These are phyloP conservation scores for Folsomia candida DNA, from an alignment of 2,888 invertebrate species.

Conservation along the genomic window DNA sequence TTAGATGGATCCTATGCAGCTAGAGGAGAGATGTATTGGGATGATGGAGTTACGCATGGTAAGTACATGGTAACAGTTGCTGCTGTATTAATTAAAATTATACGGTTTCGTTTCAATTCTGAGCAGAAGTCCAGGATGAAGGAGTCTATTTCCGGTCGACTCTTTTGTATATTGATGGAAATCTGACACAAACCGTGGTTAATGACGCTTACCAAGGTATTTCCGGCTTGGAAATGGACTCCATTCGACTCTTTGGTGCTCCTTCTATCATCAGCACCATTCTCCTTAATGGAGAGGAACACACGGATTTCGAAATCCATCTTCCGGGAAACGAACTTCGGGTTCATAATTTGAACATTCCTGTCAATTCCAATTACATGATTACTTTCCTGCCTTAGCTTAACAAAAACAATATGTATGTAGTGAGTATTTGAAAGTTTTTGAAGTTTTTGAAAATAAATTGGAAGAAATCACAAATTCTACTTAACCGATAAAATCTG, in stretches of 20 bases:
- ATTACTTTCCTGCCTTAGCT: too few species aligned
- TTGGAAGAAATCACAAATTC: too few species aligned
- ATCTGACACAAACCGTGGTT: slow-evolving; percentile 8
- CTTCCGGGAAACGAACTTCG: slow-evolving; percentile 39
- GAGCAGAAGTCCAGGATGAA: not conserved
- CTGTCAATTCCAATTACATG: slow-evolving; percentile 6
- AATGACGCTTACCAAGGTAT: slow-evolving; percentile 40
- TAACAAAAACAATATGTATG: too few species aligned
- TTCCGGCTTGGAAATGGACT: slow-evolving; percentile 20
- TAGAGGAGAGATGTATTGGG: slow-evolving; percentile 71
- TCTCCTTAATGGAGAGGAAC: slow-evolving; percentile 32
- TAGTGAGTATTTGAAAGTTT: too few species aligned
- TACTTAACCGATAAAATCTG: too few species aligned
- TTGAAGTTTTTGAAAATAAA: too few species aligned
- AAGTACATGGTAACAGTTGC: too few species aligned
- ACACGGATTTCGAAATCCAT: slow-evolving; percentile 25
- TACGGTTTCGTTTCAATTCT: too few species aligned
- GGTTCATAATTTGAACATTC: slow-evolving; percentile 23
- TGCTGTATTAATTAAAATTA: too few species aligned
- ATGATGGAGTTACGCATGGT: slow-evolving; percentile 70
- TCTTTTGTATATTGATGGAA: not conserved
- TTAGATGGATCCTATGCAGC: slow-evolving; percentile 61
- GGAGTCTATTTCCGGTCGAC: not conserved
- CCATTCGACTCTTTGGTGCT: slow-evolving; percentile 41
- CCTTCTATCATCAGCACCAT: slow-evolving; percentile 23